These are phyloP conservation scores for Chalcosyrphus nemorum DNA, from an alignment of 2,888 invertebrate species.

Conservation along the genomic window DNA sequence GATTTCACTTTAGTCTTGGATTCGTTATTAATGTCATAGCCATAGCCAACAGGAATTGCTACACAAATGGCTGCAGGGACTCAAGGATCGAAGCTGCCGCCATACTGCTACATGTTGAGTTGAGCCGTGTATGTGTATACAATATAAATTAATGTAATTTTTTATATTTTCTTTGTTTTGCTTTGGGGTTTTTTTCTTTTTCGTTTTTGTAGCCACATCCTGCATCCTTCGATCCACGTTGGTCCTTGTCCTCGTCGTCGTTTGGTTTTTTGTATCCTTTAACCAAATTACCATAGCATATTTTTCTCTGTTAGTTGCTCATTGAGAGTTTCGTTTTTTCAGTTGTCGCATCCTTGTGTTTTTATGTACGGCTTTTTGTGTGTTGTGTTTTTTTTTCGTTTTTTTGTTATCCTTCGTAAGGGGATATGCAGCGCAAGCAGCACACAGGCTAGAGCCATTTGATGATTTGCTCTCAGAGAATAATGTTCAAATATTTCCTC, in stretches of 20 bases:
- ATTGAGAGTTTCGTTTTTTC: constrained; percentile 10
- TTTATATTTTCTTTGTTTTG: constrained; percentile 22
- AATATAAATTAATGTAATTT: constrained; percentile 61
- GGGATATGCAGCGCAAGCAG: constrained; percentile 35
- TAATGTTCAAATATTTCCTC: constrained; percentile 67
- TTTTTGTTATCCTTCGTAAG: constrained; percentile 15
- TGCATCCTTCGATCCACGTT: constrained; percentile 5
- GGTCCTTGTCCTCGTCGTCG: not conserved
- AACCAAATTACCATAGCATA: constrained; percentile 55
- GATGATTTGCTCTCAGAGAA: constrained; percentile 63
- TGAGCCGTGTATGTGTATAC: constrained; percentile 40
- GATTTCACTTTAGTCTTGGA: constrained; percentile 18
- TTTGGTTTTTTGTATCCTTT: constrained; percentile 21
- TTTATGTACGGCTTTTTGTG: not conserved
- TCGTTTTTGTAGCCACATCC: not conserved
- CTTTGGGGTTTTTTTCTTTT: not conserved
- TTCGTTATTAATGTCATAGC: constrained; percentile 29
- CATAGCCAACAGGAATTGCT: constrained; percentile 5
- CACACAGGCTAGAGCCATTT: constrained; percentile 34
- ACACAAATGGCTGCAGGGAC: constrained; percentile 21
- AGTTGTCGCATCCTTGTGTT: constrained; percentile 20
- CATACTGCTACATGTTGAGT: constrained; percentile 25
- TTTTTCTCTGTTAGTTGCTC: constrained; percentile 48
- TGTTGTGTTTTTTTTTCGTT: not conserved
- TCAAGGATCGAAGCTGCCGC: not conserved